Conservation (phyloP, 2,888 invertebrate genomes). For the Scaptomyza reducta region DNA sequence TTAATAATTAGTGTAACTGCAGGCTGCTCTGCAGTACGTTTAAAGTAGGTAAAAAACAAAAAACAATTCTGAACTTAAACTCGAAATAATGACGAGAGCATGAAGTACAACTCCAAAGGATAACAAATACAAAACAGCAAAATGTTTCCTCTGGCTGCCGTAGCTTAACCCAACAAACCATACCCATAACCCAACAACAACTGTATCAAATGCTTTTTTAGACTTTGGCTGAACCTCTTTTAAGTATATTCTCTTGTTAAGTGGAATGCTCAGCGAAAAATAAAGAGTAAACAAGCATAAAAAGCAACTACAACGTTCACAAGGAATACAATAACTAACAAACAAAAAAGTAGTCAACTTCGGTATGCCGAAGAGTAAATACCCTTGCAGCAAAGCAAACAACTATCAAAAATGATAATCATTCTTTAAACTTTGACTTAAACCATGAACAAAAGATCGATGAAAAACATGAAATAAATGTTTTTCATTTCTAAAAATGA, state of each 20-base stretch:
- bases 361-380: constrained; percentile 24
- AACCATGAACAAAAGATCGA: too few species aligned
- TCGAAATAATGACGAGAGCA: constrained; percentile 50
- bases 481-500: too few species aligned
- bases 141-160: constrained; percentile 41
- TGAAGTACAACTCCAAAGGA: constrained; percentile 58
- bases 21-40: constrained; percentile 49
- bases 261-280: constrained; percentile 20
- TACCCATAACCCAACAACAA: constrained; percentile 23
- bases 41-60: constrained; percentile 68
- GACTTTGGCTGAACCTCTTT: constrained; percentile 76
- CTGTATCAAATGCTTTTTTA: constrained; percentile 55
- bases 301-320: not conserved
- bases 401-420: not conserved
- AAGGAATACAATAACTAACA: constrained; percentile 4
- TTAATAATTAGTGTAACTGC: constrained; percentile 45
- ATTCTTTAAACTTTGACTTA: too few species aligned
- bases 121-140: constrained; percentile 31
- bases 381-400: constrained; percentile 26
- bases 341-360: not conserved
- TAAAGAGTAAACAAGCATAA: not conserved
- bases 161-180: constrained; percentile 31
- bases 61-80: constrained; percentile 36
- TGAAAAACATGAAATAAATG: too few species aligned
- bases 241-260: constrained; percentile 19